phyloP scores from a whole-genome alignment of 2,797 vertebrate genomes.

The Myotis planiceps region DNA sequence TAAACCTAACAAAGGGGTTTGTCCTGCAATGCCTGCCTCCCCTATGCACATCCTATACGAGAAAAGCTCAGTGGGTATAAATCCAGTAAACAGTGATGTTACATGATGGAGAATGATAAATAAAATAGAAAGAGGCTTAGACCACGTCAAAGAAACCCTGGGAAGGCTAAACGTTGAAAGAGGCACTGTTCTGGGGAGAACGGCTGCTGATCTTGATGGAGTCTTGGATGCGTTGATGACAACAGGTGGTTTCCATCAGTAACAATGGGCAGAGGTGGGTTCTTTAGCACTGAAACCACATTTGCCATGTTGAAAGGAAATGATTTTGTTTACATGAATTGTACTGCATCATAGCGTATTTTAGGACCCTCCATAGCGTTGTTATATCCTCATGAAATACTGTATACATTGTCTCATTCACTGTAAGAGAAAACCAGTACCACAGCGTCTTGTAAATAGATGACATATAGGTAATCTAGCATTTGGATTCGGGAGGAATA shows the following conservation, averaged over 20 bases:
- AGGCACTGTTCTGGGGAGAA: neutral
- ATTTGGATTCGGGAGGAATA: slow-evolving; percentile 50
- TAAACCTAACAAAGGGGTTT: neutral
- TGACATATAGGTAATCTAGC: slow-evolving; percentile 46
- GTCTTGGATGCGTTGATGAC: neutral
- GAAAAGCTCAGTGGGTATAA: slow-evolving; percentile 26
- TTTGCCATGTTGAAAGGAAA: slow-evolving; percentile 60
- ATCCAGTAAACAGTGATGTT: neutral
- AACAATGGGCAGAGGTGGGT: neutral
- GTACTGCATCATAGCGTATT: neutral
- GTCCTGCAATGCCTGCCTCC: neutral
- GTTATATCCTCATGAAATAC: neutral
- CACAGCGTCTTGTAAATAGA: slow-evolving; percentile 19
- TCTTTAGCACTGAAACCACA: neutral
- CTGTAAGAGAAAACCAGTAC: slow-evolving; percentile 26
- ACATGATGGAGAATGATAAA: neutral
- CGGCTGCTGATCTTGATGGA: rapidly evolving
- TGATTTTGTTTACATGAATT: neutral
- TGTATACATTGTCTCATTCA: neutral
- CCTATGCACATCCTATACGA: neutral
- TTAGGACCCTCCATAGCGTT: neutral
- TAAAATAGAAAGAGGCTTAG: neutral
- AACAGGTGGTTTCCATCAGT: neutral
- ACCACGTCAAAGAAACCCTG: neutral
- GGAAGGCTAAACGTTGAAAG: neutral